A percentile compares a stretch with the other conserved stretches of the same genome.
Evolutionary conservation across 1,140 invertebrate genomes (phyloP).

Genomic region (Cheumatopsyche charites): DNA sequence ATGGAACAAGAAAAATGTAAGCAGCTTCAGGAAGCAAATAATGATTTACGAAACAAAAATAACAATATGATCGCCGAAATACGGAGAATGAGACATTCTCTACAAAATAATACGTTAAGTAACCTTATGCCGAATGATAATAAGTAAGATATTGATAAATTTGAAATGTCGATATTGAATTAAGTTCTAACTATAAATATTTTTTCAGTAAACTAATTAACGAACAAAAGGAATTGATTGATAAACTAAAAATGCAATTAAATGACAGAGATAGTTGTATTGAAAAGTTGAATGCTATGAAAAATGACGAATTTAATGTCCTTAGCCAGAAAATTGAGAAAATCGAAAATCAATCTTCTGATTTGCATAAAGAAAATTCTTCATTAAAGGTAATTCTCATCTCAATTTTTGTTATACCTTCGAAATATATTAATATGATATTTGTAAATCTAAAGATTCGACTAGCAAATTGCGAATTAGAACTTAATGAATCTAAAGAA

Average conservation of each 20-base stretch:
- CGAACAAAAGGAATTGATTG: neutral
- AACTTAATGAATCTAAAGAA: conserved; percentile 30
- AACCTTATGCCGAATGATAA: conserved; percentile 41
- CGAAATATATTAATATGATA: neutral
- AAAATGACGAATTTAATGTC: conserved; percentile 42
- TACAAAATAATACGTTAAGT: conserved; percentile 41
- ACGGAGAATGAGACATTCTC: conserved; percentile 40
- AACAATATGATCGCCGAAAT: conserved; percentile 36
- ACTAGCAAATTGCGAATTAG: conserved; percentile 33
- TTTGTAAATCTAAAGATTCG: conserved; percentile 29
- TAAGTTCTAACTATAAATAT: neutral
- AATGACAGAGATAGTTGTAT: conserved; percentile 22
- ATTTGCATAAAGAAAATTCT: conserved; percentile 35
- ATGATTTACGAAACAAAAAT: conserved; percentile 33
- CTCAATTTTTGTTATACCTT: neutral
- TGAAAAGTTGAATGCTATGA: conserved; percentile 47
- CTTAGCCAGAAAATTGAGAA: conserved; percentile 8
- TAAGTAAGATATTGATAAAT: conserved; percentile 1
- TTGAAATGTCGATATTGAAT: neutral
- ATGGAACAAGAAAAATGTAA: conserved; percentile 37
- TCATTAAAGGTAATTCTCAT: conserved; percentile 28
- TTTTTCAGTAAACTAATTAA: neutral
- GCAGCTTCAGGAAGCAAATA: conserved; percentile 30
- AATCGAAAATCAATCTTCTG: conserved; percentile 20
- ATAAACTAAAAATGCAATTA: neutral